A percentile compares a stretch with the other conserved stretches of the same genome.
Evolutionary conservation across 2,888 invertebrate genomes (phyloP).

Genomic region (Caenorhabditis becei): DNA sequence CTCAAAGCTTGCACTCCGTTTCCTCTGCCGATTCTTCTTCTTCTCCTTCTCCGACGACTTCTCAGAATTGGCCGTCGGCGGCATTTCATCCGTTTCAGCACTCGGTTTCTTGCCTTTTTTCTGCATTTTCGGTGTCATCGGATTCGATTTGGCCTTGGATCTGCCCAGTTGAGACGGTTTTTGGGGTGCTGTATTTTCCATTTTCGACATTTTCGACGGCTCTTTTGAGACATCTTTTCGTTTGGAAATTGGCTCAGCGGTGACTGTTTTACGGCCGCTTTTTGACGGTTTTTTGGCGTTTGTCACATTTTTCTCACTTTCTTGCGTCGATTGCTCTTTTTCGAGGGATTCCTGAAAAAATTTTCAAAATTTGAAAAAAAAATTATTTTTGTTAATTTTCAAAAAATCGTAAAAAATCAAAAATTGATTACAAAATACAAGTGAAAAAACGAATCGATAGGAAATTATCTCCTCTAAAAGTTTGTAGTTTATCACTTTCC

Average conservation of each 20-base stretch:
- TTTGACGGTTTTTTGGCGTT: slow-evolving; percentile 7
- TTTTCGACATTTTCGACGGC: background rate
- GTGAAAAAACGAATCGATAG: no score
- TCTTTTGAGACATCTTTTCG: slow-evolving; percentile 12
- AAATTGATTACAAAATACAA: no score
- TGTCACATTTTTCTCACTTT: slow-evolving; percentile 3
- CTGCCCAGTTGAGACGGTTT: background rate
- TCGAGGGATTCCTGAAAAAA: background rate
- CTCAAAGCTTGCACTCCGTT: background rate
- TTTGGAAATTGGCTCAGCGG: slow-evolving; percentile 16
- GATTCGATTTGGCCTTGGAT: no score
- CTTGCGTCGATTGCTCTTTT: slow-evolving; percentile 19
- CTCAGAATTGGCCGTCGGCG: slow-evolving; percentile 33
- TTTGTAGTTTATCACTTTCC: no score
- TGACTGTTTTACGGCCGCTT: background rate
- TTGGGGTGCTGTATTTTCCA: background rate
- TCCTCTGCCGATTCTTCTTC: background rate
- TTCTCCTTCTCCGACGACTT: slow-evolving; percentile 13
- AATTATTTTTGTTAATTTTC: no score
- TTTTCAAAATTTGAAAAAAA: no score
- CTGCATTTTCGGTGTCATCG: background rate
- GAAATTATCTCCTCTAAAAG: no score
- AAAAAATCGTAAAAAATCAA: no score
- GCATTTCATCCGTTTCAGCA: slow-evolving; percentile 28
- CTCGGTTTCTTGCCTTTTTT: slow-evolving; percentile 8